Base-by-base conservation (phyloP, 2,113 vertebrate genomes). In the Neogobius melanostomus region DNA sequence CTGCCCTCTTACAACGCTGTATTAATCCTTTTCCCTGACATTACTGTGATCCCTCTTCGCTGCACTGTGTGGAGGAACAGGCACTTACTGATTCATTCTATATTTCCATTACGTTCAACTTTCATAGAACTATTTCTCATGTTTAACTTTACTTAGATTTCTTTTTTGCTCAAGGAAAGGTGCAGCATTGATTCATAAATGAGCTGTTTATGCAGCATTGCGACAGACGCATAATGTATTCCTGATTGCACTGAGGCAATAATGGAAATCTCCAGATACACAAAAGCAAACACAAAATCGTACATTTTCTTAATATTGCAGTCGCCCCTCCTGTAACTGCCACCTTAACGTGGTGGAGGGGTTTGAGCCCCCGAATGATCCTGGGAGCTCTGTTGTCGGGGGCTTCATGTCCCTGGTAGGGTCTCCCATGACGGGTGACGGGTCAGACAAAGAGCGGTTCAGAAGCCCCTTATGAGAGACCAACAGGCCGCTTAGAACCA, bases 21-120 rank as follows among this genome's bases (percentile, higher is more conserved):
- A 44, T 61, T 61, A 44, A 61, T 61, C 59, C 53, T 15, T 61
- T 61, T 45, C 12, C 36, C 59, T 44, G 59, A 14, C n/a, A 42
- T 61, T 61, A 6, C 14, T n/a, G 42, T 42, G 7, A 61, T 61
- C 8, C 7, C 36, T 61, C 59, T 44, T 44, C 43, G 5, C 59
- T 61, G 59, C 59, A 5, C 59, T 8, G 36, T 14, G 36, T 7
- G 7, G 59, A 44, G 14, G 7, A 36, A 61, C 42, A n/a, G 6
- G 15, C 12, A n/a, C 42, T 15, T 42, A 45, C 59, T 61, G 59
- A 61, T 61, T 61, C 16, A 61, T 61, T 16, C 42, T 8, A 7
- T 7, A 3, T 9, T 45, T 45, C 59, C 7, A 61, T 45, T 61
- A 42, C 14, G 7, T 44, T 44, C 43, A 42, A 9, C 44, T 61